A percentile compares a stretch with the other conserved stretches of the same genome.
These are phyloP conservation scores for Eretmocerus hayati DNA, from an alignment of 2,888 invertebrate genomes.

Conservation along the genomic window DNA sequence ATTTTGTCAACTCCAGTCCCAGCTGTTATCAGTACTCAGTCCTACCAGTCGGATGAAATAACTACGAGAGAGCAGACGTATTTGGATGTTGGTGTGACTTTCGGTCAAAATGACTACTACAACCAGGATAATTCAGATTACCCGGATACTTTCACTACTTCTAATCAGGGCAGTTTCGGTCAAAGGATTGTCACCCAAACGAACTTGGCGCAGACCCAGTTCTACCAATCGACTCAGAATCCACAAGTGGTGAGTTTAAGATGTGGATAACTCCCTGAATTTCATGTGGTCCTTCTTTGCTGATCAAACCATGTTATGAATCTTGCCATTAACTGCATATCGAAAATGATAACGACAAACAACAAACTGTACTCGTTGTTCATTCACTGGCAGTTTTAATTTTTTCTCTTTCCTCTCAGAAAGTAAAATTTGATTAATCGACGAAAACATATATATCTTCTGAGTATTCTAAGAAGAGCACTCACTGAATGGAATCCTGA, in stretches of 20 bases:
- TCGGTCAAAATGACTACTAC: conserved; percentile 26
- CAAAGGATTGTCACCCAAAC: conserved; percentile 24
- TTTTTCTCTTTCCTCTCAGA: too few relatives aligned
- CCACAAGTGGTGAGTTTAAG: conserved; percentile 3
- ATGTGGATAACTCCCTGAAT: not conserved
- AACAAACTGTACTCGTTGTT: not conserved
- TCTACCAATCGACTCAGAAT: conserved; percentile 5
- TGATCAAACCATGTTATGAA: too few relatives aligned
- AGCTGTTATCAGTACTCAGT: conserved; percentile 11
- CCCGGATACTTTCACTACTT: conserved; percentile 19
- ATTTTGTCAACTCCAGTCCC: conserved; percentile 30
- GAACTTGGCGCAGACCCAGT: conserved; percentile 7
- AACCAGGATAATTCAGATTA: conserved; percentile 20
- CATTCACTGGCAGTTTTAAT: not conserved
- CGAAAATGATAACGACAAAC: not conserved
- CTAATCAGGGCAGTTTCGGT: conserved; percentile 27
- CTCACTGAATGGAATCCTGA: too few relatives aligned
- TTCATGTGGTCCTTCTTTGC: too few relatives aligned
- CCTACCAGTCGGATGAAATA: conserved; percentile 9
- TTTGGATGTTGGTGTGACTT: conserved; percentile 29
- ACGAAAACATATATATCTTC: too few relatives aligned
- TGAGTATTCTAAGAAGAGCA: too few relatives aligned
- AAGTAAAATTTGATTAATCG: too few relatives aligned
- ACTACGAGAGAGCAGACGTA: conserved; percentile 13
- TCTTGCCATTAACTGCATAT: too few relatives aligned